These are phyloP conservation scores for Rhyacophila evoluta DNA, from an alignment of 2,888 invertebrate species.

Conservation along the genomic window DNA sequence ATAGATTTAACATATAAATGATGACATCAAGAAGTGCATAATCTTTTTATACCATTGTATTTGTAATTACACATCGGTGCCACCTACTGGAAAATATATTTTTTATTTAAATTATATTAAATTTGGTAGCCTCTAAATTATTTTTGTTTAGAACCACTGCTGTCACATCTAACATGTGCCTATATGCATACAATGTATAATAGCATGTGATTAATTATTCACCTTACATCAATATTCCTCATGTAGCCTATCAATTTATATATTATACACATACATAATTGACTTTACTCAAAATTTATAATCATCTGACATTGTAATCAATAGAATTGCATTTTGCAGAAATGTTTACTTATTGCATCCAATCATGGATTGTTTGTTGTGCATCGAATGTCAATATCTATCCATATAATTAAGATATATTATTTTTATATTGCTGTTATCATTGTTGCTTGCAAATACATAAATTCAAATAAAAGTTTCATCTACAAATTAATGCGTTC, in stretches of 20 bases:
- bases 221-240: neutral
- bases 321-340: neutral
- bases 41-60: too few relatives aligned
- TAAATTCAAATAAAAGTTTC: too few relatives aligned
- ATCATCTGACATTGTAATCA: neutral
- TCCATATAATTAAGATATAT: neutral
- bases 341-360: neutral
- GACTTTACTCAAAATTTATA: neutral
- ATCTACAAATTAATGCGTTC: too few relatives aligned
- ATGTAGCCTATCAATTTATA: neutral
- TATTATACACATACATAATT: neutral
- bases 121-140: neutral
- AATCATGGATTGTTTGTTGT: neutral
- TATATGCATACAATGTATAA: too few relatives aligned
- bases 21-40: too few relatives aligned
- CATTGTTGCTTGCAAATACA: neutral
- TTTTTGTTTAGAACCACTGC: neutral
- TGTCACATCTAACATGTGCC: too few relatives aligned
- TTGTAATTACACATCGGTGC: too few relatives aligned
- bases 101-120: neutral
- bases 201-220: neutral
- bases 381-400: neutral
- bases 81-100: too few relatives aligned
- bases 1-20: too few relatives aligned
- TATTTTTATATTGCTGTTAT: neutral